Percentiles rank a stretch among this genome's conserved stretches.
These are phyloP conservation scores for Cyprinodon variegatus DNA, from an alignment of 2,113 vertebrate genomes.

Conservation along the genomic window DNA sequence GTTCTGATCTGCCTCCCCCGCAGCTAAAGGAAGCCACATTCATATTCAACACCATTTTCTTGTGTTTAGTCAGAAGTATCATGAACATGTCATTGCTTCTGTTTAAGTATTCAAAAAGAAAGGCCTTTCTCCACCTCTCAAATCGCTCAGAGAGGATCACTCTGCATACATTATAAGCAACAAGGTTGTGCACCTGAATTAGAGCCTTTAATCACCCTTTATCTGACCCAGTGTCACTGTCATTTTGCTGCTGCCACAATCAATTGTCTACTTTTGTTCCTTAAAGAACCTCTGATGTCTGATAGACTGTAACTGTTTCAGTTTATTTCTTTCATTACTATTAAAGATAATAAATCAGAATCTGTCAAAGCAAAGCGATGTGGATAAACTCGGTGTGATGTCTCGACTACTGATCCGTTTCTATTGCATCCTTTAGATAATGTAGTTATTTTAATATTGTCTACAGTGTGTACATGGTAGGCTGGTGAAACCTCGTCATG, in stretches of 20 bases:
- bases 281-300: slow-evolving; percentile 53
- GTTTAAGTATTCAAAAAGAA: slow-evolving; percentile 55
- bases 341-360: slow-evolving; percentile 54
- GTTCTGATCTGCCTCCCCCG: slow-evolving; percentile 58
- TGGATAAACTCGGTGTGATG: slow-evolving; percentile 25
- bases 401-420: slow-evolving; percentile 43
- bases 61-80: slow-evolving; percentile 58
- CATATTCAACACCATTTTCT: slow-evolving; percentile 53
- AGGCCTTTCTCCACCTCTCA: slow-evolving; percentile 31
- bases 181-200: slow-evolving; percentile 51
- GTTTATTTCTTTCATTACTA: slow-evolving; percentile 55
- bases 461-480: not conserved
- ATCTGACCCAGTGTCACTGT: slow-evolving; percentile 70
- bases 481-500: not conserved
- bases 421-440: not conserved
- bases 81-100: slow-evolving; percentile 61
- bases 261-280: slow-evolving; percentile 66
- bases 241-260: slow-evolving; percentile 60
- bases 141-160: slow-evolving; percentile 53
- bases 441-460: slow-evolving; percentile 3
- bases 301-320: slow-evolving; percentile 45
- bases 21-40: slow-evolving; percentile 47
- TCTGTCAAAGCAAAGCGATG: slow-evolving; percentile 35
- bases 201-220: slow-evolving; percentile 69
- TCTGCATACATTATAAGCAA: slow-evolving; percentile 66